phyloP scores from a whole-genome alignment of 2,888 invertebrate species.

The Leptothorax acervorum region DNA sequence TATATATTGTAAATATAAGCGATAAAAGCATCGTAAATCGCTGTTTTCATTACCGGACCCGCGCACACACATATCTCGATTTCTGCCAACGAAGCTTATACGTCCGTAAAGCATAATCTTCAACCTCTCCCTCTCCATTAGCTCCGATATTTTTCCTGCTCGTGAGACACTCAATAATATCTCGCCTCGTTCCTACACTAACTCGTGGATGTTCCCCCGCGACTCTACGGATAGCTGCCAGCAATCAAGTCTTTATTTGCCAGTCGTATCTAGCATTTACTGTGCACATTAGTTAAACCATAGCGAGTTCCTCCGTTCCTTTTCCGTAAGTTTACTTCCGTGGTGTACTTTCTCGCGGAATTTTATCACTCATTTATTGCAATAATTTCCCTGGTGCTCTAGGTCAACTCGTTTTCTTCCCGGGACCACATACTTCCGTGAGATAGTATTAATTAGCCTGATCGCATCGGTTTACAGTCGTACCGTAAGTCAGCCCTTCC shows the following conservation, averaged over 20 bases:
- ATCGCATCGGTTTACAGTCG: constrained; percentile 52
- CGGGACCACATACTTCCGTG: constrained; percentile 35
- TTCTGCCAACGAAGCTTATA: neutral
- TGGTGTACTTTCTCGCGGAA: constrained; percentile 53
- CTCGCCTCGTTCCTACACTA: neutral
- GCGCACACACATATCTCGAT: constrained; percentile 6
- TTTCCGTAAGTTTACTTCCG: constrained; percentile 60
- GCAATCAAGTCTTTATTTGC: constrained; percentile 54
- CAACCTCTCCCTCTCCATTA: constrained; percentile 31
- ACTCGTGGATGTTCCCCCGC: neutral
- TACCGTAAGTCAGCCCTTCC: neutral
- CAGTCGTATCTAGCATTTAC: constrained; percentile 63
- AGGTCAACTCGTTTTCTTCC: constrained; percentile 29
- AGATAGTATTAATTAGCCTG: constrained; percentile 73
- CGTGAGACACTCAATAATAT: constrained; percentile 35
- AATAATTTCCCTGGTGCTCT: constrained; percentile 60
- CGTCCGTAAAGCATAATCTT: constrained; percentile 19
- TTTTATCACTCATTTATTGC: constrained; percentile 62
- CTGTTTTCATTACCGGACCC: constrained; percentile 31
- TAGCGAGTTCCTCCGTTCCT: constrained; percentile 41
- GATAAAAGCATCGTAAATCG: constrained; percentile 21
- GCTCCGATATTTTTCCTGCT: constrained; percentile 26
- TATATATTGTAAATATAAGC: neutral
- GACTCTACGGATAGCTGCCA: neutral
- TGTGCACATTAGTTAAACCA: constrained; percentile 73